Evolutionary conservation across 2,888 invertebrate genomes (phyloP), one percentile per base, ranked within the genome.

Genomic region (Eupithecia dodoneata): DNA sequence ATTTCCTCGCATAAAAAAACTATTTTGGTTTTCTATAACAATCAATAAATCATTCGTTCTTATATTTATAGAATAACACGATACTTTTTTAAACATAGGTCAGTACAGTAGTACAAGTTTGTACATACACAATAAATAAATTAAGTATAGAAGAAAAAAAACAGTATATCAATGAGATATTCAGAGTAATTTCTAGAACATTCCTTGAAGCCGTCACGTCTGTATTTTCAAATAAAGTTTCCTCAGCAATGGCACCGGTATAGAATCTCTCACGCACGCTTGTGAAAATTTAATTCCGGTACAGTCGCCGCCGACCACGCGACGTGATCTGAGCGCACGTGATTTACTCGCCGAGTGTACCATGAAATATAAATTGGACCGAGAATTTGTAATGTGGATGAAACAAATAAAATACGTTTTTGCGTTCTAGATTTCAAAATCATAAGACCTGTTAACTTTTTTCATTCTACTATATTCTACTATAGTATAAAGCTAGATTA

Each of bases 271-370:
- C 76, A 77, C 78, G 79, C 79, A 77, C 75, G 77, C 76, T 74
- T 81, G 78, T 88, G 87, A 87, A 88, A 88, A 86, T 86, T 88
- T 88, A 88, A 88, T 87, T 85, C 86, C 80, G 66, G 85, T 76
- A 85, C 86, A 82, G 84, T 77, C 74, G 73, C 80, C 79, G 84
- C 76, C 74, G 73, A 81, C 79, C 77, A 77, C 74, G 78, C 80
- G 65, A 88, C 87, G 88, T 88, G 88, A 86, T 87, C 86, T 70
- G 72, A 30, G 75, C 78, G 80, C 85, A 84, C 85, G 86, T 87
- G 88, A 88, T 88, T 88, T 86, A 85, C 85, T 76, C 81, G 73
- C 79, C 77, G 80, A 84, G 83, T 85, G 84, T 85, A 83, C 79
- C 76, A 47, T 82, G 71, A 81, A 83, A 81, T 83, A 83, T 83